These are phyloP conservation scores for Misgurnus anguillicaudatus DNA, from an alignment of 2,113 vertebrate species.

Conservation along the genomic window DNA sequence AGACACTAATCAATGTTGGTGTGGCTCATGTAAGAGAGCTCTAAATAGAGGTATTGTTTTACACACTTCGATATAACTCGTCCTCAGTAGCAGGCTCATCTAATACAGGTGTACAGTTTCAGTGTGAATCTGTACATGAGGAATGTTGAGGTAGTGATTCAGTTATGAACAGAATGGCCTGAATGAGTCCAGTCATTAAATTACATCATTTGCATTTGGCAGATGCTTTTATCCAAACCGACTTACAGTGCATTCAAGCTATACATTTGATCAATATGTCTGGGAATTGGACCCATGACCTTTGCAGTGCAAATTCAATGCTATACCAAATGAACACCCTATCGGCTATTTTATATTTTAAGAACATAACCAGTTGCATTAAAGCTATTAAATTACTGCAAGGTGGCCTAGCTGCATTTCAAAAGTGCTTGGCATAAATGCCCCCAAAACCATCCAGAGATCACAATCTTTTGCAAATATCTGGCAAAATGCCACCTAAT, in stretches of 20 bases:
- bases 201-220: no score
- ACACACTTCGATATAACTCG: slow-evolving; percentile 38
- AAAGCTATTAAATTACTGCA: neutral
- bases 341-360: no score
- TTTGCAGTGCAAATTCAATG: no score
- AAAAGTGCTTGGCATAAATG: slow-evolving; percentile 38
- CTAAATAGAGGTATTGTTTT: slow-evolving; percentile 71
- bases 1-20: slow-evolving; percentile 63
- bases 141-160: neutral
- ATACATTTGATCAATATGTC: no score
- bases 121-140: neutral
- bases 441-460: slow-evolving; percentile 10
- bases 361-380: neutral
- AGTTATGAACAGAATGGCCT: neutral
- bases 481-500: slow-evolving; percentile 70
- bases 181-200: no score
- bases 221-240: no score
- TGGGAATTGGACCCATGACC: no score
- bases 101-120: neutral
- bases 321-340: no score
- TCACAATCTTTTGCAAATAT: slow-evolving; percentile 57
- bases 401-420: neutral
- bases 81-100: neutral
- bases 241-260: no score
- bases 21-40: slow-evolving; percentile 49